Base-by-base conservation (phyloP, 2,113 vertebrate species). In the Neofelis nebulosa region DNA sequence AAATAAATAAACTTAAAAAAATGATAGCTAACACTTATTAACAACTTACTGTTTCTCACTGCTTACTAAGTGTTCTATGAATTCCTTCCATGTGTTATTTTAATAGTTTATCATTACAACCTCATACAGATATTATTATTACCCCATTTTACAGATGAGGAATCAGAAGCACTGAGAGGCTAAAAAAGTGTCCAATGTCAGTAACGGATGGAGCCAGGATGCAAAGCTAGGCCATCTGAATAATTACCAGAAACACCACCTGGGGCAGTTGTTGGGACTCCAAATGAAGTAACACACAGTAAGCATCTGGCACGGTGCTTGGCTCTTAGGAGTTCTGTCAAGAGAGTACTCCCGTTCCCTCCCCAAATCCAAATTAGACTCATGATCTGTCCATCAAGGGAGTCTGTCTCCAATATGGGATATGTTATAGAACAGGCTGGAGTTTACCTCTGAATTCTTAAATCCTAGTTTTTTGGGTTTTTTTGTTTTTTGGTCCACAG, bases 111-210 rank as follows among this genome's bases (percentile, higher is more conserved):
- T 63, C 23, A n/a, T 36, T 41, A 36, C 7, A 29, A 16, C 29
- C 41, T 89, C 27, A 65, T 48, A 25, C 73, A 29, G 78, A 52
- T 41, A 48, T 6, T 41, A 66, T 50, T 57, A 80, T 73, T 16
- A 15, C n/a, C 93, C 89, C 66, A 68, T 78, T 97, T 91, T 97
- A 91, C 81, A 97, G 92, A 85, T 74, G 87, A 97, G 96, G 76
- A 95, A 91, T 36, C 4, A 33, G 91, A 92, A 92, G 66, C 12
- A 29, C 2, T 23, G 16, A 38, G 45, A 76, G 71, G 19, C 80
- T 55, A 81, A 82, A 88, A 55, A 94, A 92, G 14, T 52, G 65
- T 29, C 61, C 76, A 33, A 31, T 33, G 69, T 61, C 84, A 89
- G 12, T 21, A 71, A 90, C 16, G 57, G 38, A 57, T 15, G 57